These are phyloP conservation scores for Eulimnadia texana DNA, from an alignment of 1,140 invertebrate species.

Conservation along the genomic window DNA sequence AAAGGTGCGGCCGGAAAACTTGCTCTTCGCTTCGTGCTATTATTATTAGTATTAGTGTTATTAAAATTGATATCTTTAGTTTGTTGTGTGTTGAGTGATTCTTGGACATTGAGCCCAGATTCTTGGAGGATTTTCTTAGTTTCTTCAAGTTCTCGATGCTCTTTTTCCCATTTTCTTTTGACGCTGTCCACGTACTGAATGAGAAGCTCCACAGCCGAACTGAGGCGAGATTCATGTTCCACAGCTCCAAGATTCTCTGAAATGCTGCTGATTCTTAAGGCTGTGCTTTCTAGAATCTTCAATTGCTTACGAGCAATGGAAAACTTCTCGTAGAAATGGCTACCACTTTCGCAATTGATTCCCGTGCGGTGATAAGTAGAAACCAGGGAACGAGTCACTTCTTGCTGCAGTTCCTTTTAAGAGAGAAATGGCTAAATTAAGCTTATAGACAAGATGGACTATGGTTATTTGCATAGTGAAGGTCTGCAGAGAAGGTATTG, in stretches of 20 bases:
- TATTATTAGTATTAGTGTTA: background rate
- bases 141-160: conserved; percentile 7
- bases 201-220: conserved; percentile 1
- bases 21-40: background rate
- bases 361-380: background rate
- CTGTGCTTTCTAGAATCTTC: background rate
- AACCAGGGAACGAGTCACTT: background rate
- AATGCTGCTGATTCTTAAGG: background rate
- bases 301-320: background rate
- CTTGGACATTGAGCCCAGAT: background rate
- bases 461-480: background rate
- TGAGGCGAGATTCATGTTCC: conserved; percentile 4
- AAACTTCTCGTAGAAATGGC: conserved; percentile 4
- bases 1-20: conserved; percentile 8
- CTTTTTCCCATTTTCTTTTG: conserved; percentile 8
- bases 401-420: background rate
- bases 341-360: background rate
- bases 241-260: conserved; percentile 3
- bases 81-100: background rate
- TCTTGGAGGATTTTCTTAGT: conserved; percentile 6
- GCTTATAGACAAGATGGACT: background rate
- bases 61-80: background rate
- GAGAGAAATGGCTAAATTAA: background rate
- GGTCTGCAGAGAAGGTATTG: too few relatives aligned
- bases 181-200: conserved; percentile 9